phyloP scores from a whole-genome alignment of 2,113 vertebrate genomes.

The Colaptes auratus region DNA sequence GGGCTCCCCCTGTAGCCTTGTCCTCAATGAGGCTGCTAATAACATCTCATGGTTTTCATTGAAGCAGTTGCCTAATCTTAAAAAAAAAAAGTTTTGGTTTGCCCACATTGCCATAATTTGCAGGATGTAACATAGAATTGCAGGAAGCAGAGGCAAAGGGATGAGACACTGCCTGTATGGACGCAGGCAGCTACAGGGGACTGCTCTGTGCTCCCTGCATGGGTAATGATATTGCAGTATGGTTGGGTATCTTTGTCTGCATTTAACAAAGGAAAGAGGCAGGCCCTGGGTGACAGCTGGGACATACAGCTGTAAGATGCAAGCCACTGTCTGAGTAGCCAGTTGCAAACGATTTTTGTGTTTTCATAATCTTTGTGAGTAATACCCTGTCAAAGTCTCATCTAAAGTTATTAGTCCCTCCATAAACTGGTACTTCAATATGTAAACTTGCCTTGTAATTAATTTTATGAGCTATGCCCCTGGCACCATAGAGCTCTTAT shows the following conservation, averaged over 20 bases:
- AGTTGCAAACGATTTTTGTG: slow-evolving; percentile 48
- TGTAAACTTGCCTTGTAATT: slow-evolving; percentile 70
- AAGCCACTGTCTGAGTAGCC: slow-evolving; percentile 27
- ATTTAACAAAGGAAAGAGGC: neutral
- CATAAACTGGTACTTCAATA: slow-evolving; percentile 67
- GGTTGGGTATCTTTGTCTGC: neutral
- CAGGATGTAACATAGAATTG: neutral
- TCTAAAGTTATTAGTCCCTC: slow-evolving; percentile 63
- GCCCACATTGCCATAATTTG: neutral
- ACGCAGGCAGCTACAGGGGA: neutral
- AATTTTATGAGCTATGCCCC: slow-evolving; percentile 67
- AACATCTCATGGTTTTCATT: neutral
- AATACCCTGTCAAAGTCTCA: slow-evolving; percentile 63
- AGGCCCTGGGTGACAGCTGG: neutral
- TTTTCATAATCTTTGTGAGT: slow-evolving; percentile 59
- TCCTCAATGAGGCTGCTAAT: neutral
- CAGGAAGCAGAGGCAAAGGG: slow-evolving; percentile 33
- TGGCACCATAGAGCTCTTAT: slow-evolving; percentile 62
- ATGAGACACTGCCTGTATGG: neutral
- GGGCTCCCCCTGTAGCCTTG: neutral
- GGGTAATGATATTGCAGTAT: neutral
- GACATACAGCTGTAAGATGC: neutral
- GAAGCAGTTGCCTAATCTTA: neutral
- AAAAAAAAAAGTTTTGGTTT: slow-evolving; percentile 6
- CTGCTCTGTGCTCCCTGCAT: neutral